Percentiles rank a stretch among this genome's conserved stretches.
Evolutionary conservation across 1,140 invertebrate species (phyloP).

Genomic region (Saxidomus purpurata): DNA sequence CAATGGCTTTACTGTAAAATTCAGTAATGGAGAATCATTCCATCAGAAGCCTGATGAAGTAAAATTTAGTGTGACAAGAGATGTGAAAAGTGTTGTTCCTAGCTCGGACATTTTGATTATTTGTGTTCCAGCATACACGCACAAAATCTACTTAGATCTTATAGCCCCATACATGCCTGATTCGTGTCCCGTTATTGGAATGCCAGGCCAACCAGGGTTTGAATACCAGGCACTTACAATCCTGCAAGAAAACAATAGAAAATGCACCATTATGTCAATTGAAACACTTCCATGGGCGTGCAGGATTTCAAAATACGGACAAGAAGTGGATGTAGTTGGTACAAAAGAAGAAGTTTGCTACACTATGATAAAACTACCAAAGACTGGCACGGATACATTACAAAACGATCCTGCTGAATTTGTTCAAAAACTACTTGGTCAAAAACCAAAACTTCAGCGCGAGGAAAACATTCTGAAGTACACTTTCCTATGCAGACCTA

Average conservation of each 20-base stretch:
- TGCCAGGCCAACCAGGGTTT: slow-evolving; percentile 72
- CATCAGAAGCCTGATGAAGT: not conserved
- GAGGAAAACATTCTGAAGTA: slow-evolving; percentile 72
- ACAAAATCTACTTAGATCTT: slow-evolving; percentile 69
- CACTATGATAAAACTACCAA: slow-evolving; percentile 50
- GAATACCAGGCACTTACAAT: slow-evolving; percentile 73
- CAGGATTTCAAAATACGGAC: slow-evolving; percentile 76
- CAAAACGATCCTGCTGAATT: slow-evolving; percentile 28
- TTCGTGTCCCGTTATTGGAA: slow-evolving; percentile 13
- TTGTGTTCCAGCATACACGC: slow-evolving; percentile 71
- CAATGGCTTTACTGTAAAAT: slow-evolving; percentile 62
- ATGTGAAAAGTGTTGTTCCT: slow-evolving; percentile 55
- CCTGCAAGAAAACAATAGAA: slow-evolving; percentile 44
- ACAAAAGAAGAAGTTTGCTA: slow-evolving; percentile 61
- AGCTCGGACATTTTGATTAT: slow-evolving; percentile 70
- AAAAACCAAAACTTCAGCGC: slow-evolving; percentile 59
- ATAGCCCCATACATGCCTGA: slow-evolving; percentile 66
- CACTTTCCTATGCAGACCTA: slow-evolving; percentile 71
- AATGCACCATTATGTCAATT: slow-evolving; percentile 69
- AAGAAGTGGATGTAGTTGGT: slow-evolving; percentile 62
- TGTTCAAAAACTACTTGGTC: slow-evolving; percentile 67
- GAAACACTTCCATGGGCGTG: slow-evolving; percentile 76
- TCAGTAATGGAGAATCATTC: slow-evolving; percentile 42
- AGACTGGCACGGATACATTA: not conserved
- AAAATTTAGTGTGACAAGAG: slow-evolving; percentile 68